A percentile compares a stretch with the other conserved stretches of the same genome.
Conservation (phyloP, 2,797 vertebrate species). For the Emydoidea blandingii region DNA sequence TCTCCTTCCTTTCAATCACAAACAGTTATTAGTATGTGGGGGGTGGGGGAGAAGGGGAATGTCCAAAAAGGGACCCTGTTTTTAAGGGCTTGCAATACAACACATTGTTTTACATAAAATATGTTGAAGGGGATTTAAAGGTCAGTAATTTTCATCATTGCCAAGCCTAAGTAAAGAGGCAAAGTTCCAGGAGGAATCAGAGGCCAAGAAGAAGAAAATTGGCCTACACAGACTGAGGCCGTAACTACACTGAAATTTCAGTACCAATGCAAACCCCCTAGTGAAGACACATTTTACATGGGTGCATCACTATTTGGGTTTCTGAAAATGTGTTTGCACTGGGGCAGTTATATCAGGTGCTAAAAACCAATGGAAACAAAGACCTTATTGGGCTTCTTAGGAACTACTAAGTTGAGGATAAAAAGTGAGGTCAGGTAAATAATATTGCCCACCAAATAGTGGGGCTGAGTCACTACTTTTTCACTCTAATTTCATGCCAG, state of each 20-base stretch:
- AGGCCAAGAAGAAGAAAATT: background rate
- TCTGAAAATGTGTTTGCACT: background rate
- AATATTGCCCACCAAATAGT: background rate
- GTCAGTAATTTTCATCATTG: background rate
- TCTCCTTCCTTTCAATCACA: background rate
- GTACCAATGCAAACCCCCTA: background rate
- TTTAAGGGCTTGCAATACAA: background rate
- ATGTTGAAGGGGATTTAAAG: background rate
- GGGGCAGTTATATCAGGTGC: background rate
- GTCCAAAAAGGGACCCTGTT: background rate
- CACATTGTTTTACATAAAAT: background rate
- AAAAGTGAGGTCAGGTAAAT: background rate
- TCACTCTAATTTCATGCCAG: rapidly evolving
- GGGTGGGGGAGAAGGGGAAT: background rate
- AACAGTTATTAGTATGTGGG: background rate
- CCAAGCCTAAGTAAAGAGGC: background rate
- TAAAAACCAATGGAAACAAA: background rate
- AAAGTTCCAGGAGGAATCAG: background rate
- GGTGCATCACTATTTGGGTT: rapidly evolving
- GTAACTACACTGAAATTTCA: background rate
- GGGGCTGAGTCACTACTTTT: background rate
- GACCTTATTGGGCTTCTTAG: background rate
- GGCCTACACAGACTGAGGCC: rapidly evolving
- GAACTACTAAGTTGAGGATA: background rate
- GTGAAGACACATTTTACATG: rapidly evolving